These are phyloP conservation scores for Drosophila prosaltans DNA, from an alignment of 1,140 invertebrate species.

Conservation along the genomic window DNA sequence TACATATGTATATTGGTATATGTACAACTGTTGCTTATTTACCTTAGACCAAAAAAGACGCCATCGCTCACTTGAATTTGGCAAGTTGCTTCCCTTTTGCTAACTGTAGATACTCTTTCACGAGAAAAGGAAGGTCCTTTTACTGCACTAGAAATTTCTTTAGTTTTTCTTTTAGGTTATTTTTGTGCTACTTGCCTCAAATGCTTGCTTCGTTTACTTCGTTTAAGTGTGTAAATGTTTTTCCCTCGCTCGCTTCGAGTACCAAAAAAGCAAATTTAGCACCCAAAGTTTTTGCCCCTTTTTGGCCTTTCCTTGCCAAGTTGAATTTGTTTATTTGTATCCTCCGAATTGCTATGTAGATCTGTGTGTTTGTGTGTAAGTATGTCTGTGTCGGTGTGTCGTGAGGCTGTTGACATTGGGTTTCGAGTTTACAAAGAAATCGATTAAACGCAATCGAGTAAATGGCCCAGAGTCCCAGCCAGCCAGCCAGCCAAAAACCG, in stretches of 20 bases:
- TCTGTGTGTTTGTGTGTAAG: constrained; percentile 4
- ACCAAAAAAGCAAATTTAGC: constrained; percentile 44
- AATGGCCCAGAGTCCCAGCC: constrained; percentile 48
- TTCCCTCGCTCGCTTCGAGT: constrained; percentile 30
- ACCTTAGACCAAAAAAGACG: constrained; percentile 1
- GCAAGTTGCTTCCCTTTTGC: neutral
- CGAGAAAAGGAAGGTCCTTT: neutral
- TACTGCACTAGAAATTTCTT: constrained; percentile 49
- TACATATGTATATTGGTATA: neutral
- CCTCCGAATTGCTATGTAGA: constrained; percentile 6
- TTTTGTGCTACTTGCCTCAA: constrained; percentile 36
- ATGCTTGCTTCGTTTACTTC: constrained; percentile 45
- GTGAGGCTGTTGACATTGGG: constrained; percentile 65
- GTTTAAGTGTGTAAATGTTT: constrained; percentile 65
- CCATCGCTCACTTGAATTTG: neutral
- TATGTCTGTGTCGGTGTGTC: constrained; percentile 22
- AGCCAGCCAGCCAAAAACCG: constrained; percentile 17
- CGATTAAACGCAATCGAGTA: constrained; percentile 67
- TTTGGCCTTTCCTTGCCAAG: constrained; percentile 25
- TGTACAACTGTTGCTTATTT: constrained; percentile 29
- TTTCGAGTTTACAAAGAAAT: constrained; percentile 67
- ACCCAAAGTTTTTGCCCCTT: constrained; percentile 35
- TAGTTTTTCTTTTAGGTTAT: constrained; percentile 57
- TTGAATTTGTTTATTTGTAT: constrained; percentile 50
- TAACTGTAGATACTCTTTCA: neutral